Evolutionary conservation across 2,888 invertebrate genomes (phyloP).

Genomic region (Calephelis perditalis): DNA sequence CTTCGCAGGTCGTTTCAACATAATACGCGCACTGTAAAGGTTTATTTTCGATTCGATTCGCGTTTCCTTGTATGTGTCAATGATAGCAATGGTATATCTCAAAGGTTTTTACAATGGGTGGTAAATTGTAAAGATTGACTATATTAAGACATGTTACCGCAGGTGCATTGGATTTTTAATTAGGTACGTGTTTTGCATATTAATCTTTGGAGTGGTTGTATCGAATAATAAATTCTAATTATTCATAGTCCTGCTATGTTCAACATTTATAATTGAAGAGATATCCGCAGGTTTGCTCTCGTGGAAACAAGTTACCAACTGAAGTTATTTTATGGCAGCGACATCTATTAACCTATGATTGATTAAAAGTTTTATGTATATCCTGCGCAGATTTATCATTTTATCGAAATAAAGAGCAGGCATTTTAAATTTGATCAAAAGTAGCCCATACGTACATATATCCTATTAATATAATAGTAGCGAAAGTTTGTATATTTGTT

Average conservation of each 20-base stretch:
- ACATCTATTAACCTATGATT: too few species aligned
- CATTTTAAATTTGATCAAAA: too few species aligned
- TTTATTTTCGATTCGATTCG: constrained; percentile 64
- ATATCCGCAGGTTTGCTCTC: too few species aligned
- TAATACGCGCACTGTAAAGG: constrained; percentile 53
- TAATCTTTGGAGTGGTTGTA: background rate
- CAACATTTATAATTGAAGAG: background rate
- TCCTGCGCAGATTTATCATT: too few species aligned
- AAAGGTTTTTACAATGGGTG: constrained; percentile 27
- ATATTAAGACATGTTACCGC: constrained; percentile 26
- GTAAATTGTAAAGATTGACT: constrained; percentile 31
- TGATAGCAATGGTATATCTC: constrained; percentile 34
- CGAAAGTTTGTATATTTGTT: too few species aligned
- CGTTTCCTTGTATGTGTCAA: constrained; percentile 43
- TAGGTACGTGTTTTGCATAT: constrained; percentile 18
- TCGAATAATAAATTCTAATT: constrained; percentile 7
- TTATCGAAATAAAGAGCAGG: too few species aligned
- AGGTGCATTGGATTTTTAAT: constrained; percentile 23
- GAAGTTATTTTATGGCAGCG: too few species aligned
- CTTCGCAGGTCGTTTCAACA: constrained; percentile 53
- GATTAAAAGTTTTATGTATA: too few species aligned
- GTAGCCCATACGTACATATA: too few species aligned
- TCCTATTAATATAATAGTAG: too few species aligned
- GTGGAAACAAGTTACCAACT: too few species aligned
- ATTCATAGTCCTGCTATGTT: background rate